Evolutionary conservation across 2,797 vertebrate species (phyloP).

Genomic region (Pangasius krempfi): DNA sequence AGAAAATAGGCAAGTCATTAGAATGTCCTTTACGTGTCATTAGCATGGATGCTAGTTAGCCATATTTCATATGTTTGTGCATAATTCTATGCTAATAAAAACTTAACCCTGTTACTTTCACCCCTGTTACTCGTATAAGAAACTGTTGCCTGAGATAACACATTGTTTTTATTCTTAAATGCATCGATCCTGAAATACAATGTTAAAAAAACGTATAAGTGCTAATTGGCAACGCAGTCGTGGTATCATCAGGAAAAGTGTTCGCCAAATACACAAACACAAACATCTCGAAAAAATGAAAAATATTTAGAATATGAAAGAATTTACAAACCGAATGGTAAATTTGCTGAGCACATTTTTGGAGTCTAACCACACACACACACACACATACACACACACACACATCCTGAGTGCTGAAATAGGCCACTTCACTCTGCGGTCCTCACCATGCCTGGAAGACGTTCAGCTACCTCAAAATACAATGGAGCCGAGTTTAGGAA

Average conservation of each 20-base stretch:
- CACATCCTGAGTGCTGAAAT: conserved; percentile 46
- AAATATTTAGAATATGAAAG: not conserved
- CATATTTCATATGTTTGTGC: not conserved
- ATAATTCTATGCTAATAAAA: not conserved
- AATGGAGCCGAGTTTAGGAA: conserved; percentile 69
- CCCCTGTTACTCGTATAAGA: no score
- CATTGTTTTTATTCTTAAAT: not conserved
- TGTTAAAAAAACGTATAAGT: no score
- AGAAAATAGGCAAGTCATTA: not conserved
- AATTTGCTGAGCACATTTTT: conserved; percentile 55
- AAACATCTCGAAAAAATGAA: not conserved
- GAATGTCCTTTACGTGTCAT: not conserved
- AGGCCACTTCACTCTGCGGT: conserved; percentile 41
- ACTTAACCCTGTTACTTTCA: not conserved
- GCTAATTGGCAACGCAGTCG: not conserved
- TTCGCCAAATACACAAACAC: not conserved
- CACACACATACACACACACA: not conserved
- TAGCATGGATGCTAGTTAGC: not conserved
- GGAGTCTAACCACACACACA: not conserved
- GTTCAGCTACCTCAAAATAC: conserved; percentile 62
- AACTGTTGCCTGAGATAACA: no score
- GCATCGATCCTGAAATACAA: not conserved
- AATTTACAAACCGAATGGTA: not conserved
- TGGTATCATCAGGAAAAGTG: not conserved
- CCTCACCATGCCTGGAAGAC: conserved; percentile 49